Base-by-base conservation (phyloP, 2,888 invertebrate genomes). In the Branchipolynoe longqiensis region DNA sequence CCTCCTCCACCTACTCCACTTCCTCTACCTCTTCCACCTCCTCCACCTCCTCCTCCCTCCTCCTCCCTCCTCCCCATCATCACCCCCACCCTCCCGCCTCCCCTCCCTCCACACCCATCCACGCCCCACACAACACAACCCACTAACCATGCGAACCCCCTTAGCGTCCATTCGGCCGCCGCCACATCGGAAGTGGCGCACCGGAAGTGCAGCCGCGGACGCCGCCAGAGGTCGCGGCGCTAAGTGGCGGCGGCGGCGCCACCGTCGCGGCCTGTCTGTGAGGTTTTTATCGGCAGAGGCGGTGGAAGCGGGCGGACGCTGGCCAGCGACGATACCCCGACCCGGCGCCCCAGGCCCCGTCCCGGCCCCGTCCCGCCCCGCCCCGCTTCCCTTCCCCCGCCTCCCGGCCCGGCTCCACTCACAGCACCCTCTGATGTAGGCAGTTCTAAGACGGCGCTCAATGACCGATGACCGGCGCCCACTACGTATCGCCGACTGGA, bases 391-490 rank as follows among this genome's bases (percentile, higher is more conserved):
- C n/a, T n/a, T n/a, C n/a, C n/a, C n/a, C n/a, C n/a, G n/a, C n/a
- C n/a, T n/a, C n/a, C n/a, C n/a, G n/a, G n/a, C n/a, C n/a, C n/a
- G n/a, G n/a, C n/a, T n/a, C n/a, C n/a, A 6, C 25, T 3, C 22
- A 4, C 74, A n/a, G 36, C 69, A 4, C 38, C 18, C 78, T 78
- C 48, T 78, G 78, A 78, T 78, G 78, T 78, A 48, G 78, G 2
- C 28, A 48, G 25, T 78, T 40, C 74, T 74, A 74, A 40, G 28
- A 33, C 41, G 54, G 78, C 38, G 78, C 12, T 28, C 78, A 54
- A 78, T 78, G 78, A 54, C 78, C 78, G 78, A 48, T 78, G 78
- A 54, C 54, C 78, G 48, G 48, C 48, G 78, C 48, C 25, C 78
- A 78, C 78, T 78, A 78, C 41, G 48, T 40, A 78, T 78, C 78